A percentile compares a stretch with the other conserved stretches of the same genome.
Conservation (phyloP, 2,888 invertebrate species). For the Chirona hameri region DNA sequence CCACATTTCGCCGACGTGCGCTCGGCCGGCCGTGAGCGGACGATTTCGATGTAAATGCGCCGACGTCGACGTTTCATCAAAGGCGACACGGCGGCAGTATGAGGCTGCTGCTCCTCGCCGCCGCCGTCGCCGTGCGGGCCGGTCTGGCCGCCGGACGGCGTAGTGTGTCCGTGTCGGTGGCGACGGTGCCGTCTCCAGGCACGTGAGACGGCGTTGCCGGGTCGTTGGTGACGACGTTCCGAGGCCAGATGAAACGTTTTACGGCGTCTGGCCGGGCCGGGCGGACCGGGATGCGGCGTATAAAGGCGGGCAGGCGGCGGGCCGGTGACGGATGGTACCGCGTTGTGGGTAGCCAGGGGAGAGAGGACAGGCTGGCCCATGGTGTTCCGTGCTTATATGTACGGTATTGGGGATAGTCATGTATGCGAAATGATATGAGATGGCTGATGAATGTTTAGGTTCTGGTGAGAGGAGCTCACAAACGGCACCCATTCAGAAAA, state of each 20-base stretch:
- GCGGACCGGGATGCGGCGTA: neutral
- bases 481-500: too few species aligned
- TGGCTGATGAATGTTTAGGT: too few species aligned
- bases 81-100: neutral
- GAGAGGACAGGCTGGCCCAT: too few species aligned
- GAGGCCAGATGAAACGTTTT: slow-evolving; percentile 4
- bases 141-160: neutral
- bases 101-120: neutral
- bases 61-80: slow-evolving; percentile 1
- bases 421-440: too few species aligned
- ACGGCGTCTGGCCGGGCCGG: neutral
- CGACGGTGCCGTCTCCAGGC: too few species aligned
- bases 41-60: slow-evolving; percentile 5
- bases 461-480: too few species aligned
- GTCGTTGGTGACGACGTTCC: neutral
- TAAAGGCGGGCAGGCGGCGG: neutral
- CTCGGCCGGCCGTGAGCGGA: neutral
- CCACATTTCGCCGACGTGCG: neutral
- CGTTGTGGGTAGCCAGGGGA: too few species aligned
- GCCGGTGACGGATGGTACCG: neutral
- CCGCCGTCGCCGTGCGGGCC: too few species aligned
- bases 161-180: neutral
- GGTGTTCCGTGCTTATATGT: too few species aligned
- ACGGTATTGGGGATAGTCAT: too few species aligned
- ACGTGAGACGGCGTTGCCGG: neutral